Evolutionary conservation across 2,797 vertebrate species (phyloP), one percentile per base, ranked within the genome.

Genomic region (Crypturellus tataupa): DNA sequence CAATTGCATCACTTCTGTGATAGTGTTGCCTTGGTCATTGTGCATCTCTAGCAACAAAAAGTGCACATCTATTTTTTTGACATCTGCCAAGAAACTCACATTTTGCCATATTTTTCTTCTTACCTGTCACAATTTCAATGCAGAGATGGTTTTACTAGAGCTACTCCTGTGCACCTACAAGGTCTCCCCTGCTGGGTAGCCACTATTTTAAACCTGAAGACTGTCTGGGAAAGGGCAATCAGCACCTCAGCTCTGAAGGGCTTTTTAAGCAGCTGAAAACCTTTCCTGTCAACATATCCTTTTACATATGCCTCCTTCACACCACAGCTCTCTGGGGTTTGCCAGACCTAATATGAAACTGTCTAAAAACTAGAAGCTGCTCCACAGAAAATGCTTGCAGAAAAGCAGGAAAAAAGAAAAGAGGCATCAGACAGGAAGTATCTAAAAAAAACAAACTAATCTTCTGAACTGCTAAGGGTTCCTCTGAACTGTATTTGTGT

Each of bases 281-380:
- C 17, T 40, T 42, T 25, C 19, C 18, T 44, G 83, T 33, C 87
- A 90, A 65, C 55, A 55, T 55, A 29, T 27, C 29, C 55, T 42
- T 67, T 93, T 92, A 72, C 76, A 14, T 75, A 25, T n/a, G 65
- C 33, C 64, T 94, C 65, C 29, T 96, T 93, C 47, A 20, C 68
- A 58, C 33, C 80, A 71, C 75, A 49, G 75, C 64, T 79, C 87
- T 60, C 49, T 59, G 73, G 87, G 40, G n/a, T 62, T 95, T 83
- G 42, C 60, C 76, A 77, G 46, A 3, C 17, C 56, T 62, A 68
- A 76, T 40, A 39, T 47, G 23, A 56, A 77, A 88, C 19, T 94
- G 67, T 44, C 44, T 49, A 73, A 82, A 73, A 79, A 56, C 39
- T 78, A 71, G 16, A 71, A 63, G n/a, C 46, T 35, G 77, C 77